These are phyloP conservation scores for Athalia circularis DNA, from an alignment of 2,888 invertebrate genomes.

Conservation along the genomic window DNA sequence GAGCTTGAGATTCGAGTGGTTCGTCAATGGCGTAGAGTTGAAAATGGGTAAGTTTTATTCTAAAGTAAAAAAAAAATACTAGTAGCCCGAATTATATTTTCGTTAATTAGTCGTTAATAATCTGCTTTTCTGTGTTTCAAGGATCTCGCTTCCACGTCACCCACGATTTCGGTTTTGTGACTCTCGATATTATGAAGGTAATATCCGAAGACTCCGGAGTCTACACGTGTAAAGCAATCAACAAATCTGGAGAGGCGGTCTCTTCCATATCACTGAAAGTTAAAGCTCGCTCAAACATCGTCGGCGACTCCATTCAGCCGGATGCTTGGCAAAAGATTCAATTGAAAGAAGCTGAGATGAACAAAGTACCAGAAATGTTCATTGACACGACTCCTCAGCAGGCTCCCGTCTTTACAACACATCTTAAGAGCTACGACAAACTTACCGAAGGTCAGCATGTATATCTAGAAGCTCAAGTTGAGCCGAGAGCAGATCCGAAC, in stretches of 20 bases:
- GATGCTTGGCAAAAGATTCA: conserved; percentile 95
- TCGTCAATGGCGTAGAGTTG: conserved; percentile 93
- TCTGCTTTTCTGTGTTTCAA: conserved; percentile 60
- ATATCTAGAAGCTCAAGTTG: conserved; percentile 91
- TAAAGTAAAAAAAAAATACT: no score
- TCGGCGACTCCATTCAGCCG: conserved; percentile 90
- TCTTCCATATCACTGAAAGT: conserved; percentile 94
- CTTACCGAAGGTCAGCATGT: conserved; percentile 91
- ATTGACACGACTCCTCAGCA: conserved; percentile 90
- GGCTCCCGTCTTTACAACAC: conserved; percentile 96
- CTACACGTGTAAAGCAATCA: conserved; percentile 95
- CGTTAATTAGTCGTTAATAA: no score
- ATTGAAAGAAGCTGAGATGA: conserved; percentile 93
- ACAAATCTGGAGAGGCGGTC: conserved; percentile 95
- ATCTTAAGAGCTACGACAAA: conserved; percentile 89
- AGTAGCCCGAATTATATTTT: no score
- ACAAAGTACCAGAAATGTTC: conserved; percentile 91
- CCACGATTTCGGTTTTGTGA: conserved; percentile 96
- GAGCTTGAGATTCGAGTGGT: conserved; percentile 95
- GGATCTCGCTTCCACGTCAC: conserved; percentile 92
- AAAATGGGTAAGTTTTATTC: conserved; percentile 83
- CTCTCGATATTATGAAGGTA: conserved; percentile 91
- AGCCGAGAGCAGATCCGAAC: conserved; percentile 92
- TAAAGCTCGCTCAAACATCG: conserved; percentile 86
- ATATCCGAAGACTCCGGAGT: conserved; percentile 93